phyloP scores from a whole-genome alignment of 2,113 vertebrate species.

The Notiomystis cincta region DNA sequence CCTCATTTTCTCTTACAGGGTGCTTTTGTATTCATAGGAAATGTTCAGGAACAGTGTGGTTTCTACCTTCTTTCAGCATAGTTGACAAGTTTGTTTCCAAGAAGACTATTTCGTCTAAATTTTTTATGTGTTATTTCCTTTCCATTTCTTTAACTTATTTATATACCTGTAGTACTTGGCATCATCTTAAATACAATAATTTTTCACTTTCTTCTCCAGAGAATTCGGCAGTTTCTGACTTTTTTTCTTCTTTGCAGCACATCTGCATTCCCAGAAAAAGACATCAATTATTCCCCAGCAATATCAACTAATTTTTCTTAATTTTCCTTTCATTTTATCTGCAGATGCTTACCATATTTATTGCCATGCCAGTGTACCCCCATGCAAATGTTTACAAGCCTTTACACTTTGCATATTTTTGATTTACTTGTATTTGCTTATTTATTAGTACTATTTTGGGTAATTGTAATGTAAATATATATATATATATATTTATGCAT shows the following conservation, averaged over 20 bases:
- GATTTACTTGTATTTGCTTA: neutral
- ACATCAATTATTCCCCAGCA: neutral
- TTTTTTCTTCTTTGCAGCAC: neutral
- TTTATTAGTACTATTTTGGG: neutral
- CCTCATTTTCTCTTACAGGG: neutral
- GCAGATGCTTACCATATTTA: neutral
- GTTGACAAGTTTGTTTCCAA: neutral
- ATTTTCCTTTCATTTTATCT: neutral
- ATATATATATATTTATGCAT: neutral
- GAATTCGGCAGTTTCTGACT: neutral
- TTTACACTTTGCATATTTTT: neutral
- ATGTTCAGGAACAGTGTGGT: neutral
- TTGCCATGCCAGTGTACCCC: neutral
- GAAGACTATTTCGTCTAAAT: neutral
- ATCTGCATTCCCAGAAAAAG: neutral
- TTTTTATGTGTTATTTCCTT: neutral
- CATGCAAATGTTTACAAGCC: neutral
- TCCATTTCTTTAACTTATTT: neutral
- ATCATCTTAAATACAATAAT: neutral
- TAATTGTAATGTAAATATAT: neutral
- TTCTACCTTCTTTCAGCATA: neutral
- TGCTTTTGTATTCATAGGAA: neutral
- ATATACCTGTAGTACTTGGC: neutral
- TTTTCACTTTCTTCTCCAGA: neutral
- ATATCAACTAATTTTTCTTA: neutral